These are phyloP conservation scores for Chlorodrepanis virens DNA, from an alignment of 2,113 vertebrate species.

Conservation along the genomic window DNA sequence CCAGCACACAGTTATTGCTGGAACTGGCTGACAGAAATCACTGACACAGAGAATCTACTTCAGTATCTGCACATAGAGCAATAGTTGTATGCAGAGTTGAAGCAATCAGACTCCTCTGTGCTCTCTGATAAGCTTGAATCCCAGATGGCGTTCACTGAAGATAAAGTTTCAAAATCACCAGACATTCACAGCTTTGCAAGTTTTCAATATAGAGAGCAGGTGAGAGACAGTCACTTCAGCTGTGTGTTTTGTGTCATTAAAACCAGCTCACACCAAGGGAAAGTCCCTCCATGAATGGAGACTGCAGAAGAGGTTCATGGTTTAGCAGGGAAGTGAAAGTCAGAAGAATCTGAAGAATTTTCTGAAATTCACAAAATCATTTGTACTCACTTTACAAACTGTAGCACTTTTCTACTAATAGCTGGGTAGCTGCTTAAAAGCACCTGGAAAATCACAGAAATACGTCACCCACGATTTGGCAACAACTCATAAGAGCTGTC, in stretches of 20 bases:
- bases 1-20: background rate
- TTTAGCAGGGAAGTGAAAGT: background rate
- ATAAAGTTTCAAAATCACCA: background rate
- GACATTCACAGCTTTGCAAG: background rate
- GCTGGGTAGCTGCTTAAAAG: background rate
- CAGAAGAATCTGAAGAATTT: background rate
- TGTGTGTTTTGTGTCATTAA: background rate
- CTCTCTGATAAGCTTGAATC: background rate
- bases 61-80: background rate
- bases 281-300: background rate
- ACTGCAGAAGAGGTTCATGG: fast-evolving
- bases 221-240: background rate
- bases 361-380: background rate
- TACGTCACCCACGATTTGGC: background rate
- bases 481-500: background rate
- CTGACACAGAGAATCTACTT: background rate
- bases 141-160: background rate
- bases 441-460: background rate
- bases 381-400: background rate
- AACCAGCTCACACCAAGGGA: background rate
- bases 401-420: background rate
- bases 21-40: background rate
- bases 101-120: background rate
- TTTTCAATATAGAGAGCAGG: background rate
- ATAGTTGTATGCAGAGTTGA: background rate